Percentiles rank a stretch among this genome's conserved stretches.
phyloP scores from a whole-genome alignment of 2,113 vertebrate species.

The Melanostigma gelatinosum region DNA sequence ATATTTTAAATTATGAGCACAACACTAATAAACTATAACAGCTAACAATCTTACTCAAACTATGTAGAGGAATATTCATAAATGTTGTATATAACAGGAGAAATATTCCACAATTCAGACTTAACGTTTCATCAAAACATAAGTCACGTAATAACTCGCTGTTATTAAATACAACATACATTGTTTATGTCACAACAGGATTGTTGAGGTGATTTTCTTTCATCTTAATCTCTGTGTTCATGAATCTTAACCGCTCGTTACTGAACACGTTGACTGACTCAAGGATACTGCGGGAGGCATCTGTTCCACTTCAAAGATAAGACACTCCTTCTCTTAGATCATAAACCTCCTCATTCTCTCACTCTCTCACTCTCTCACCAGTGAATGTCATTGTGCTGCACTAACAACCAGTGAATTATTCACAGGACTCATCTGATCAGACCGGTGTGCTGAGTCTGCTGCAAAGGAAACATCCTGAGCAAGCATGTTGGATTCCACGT shows the following conservation, averaged over 20 bases:
- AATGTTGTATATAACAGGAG: background rate
- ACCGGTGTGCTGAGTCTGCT: background rate
- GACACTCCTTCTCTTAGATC: background rate
- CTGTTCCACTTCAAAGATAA: slow-evolving; percentile 26
- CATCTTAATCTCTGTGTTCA: background rate
- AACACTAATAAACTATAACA: background rate
- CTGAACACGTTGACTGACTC: background rate
- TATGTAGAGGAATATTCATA: background rate
- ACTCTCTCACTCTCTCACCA: background rate
- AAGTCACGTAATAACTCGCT: background rate
- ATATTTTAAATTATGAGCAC: background rate
- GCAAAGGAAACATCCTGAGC: slow-evolving; percentile 24
- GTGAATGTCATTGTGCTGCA: background rate
- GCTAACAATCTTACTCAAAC: background rate
- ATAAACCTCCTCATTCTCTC: background rate
- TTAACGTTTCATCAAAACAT: background rate
- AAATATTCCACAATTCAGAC: background rate
- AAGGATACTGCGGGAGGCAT: background rate
- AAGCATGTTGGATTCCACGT: slow-evolving; percentile 18
- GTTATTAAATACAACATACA: background rate
- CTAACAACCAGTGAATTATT: background rate
- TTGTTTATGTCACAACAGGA: background rate
- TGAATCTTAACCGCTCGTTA: background rate
- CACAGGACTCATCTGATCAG: slow-evolving; percentile 3
- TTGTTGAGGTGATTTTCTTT: background rate